These are phyloP conservation scores for Sternarchorhynchus goeldii DNA, from an alignment of 2,797 vertebrate genomes.

Conservation along the genomic window DNA sequence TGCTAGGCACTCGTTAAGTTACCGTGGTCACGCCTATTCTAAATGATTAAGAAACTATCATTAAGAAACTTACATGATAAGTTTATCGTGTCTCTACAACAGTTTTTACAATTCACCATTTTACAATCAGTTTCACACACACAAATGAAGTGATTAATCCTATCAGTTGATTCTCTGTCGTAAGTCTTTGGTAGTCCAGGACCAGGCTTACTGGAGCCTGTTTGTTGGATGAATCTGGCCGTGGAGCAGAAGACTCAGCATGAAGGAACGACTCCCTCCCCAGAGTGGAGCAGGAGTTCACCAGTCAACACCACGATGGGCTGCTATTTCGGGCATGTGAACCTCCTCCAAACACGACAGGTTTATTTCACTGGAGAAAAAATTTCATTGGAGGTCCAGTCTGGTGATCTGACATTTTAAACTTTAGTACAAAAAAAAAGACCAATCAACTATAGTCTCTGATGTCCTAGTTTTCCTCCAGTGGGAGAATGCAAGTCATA, in stretches of 20 bases:
- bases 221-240: neutral
- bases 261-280: neutral
- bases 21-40: neutral
- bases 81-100: neutral
- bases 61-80: neutral
- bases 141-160: neutral
- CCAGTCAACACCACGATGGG: neutral
- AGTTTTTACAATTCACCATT: neutral
- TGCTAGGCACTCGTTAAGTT: no score
- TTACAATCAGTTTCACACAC: neutral
- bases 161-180: neutral
- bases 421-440: constrained; percentile 40
- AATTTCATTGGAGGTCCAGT: constrained; percentile 1
- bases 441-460: constrained; percentile 20
- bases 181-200: neutral
- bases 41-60: neutral
- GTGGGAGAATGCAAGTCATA: constrained; percentile 36
- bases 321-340: neutral
- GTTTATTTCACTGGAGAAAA: constrained; percentile 34
- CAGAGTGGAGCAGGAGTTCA: neutral
- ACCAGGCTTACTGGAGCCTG: neutral
- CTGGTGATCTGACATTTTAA: constrained; percentile 34
- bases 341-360: no score
- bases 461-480: constrained; percentile 23
- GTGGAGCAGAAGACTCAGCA: neutral